Percentiles rank a stretch among this genome's conserved stretches.
These are phyloP conservation scores for Helicoverpa zea DNA, from an alignment of 1,140 invertebrate genomes.

Conservation along the genomic window DNA sequence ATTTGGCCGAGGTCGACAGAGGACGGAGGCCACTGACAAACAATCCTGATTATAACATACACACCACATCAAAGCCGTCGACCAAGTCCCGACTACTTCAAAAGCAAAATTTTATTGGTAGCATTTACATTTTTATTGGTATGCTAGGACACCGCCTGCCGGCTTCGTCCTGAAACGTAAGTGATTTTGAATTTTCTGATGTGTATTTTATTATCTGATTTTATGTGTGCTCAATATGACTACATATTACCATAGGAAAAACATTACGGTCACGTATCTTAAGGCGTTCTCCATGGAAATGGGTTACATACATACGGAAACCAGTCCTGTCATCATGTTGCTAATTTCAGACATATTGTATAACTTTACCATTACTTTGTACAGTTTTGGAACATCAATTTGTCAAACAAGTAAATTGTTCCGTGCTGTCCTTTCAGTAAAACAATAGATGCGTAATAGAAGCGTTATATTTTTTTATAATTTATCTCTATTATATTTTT, in stretches of 20 bases:
- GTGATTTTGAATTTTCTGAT: conserved; percentile 87
- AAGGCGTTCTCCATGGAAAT: conserved; percentile 54
- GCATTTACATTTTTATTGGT: conserved; percentile 86
- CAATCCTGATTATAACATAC: conserved; percentile 73
- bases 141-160: conserved; percentile 81
- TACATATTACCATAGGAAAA: conserved; percentile 76
- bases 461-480: conserved; percentile 29
- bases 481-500: conserved; percentile 14
- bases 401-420: conserved; percentile 23
- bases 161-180: conserved; percentile 81
- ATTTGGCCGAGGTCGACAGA: conserved; percentile 61
- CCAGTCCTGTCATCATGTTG: conserved; percentile 21
- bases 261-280: conserved; percentile 67
- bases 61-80: conserved; percentile 77
- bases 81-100: conserved; percentile 76
- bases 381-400: conserved; percentile 24
- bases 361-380: neutral
- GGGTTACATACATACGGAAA: conserved; percentile 30
- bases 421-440: neutral
- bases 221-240: conserved; percentile 81
- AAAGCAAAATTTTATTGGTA: conserved; percentile 85
- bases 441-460: conserved; percentile 24
- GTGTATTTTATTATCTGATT: conserved; percentile 85
- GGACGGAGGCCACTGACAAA: conserved; percentile 63
- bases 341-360: conserved; percentile 26